Evolutionary conservation across 1,140 invertebrate species (phyloP).

Genomic region (Nymphalis io): DNA sequence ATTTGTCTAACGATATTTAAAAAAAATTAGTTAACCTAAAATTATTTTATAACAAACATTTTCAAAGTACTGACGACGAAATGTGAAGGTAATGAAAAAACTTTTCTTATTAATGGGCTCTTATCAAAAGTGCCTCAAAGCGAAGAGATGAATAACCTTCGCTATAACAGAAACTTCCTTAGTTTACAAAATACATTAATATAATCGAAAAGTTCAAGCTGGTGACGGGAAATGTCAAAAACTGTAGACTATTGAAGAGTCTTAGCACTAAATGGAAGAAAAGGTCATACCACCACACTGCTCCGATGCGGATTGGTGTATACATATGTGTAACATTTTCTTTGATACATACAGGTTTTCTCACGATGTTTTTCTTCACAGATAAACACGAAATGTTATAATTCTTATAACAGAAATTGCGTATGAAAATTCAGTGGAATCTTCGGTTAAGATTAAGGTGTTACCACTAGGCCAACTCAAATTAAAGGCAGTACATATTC

Average conservation of each 20-base stretch:
- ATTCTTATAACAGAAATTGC: no score
- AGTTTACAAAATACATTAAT: conserved; percentile 9
- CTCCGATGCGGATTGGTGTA: no score
- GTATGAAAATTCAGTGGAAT: no score
- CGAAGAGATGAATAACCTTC: conserved; percentile 4
- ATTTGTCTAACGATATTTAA: no score
- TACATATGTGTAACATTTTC: no score
- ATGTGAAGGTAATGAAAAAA: conserved; percentile 11
- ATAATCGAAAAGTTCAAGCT: not conserved
- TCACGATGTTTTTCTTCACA: no score
- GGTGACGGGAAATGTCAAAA: not conserved
- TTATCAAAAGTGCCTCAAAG: conserved; percentile 1
- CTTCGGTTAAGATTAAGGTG: no score
- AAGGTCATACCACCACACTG: no score
- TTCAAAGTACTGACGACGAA: not conserved
- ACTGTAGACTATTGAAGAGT: not conserved
- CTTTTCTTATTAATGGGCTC: conserved; percentile 9
- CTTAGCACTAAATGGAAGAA: not conserved
- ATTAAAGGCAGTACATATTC: no score
- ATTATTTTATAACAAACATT: not conserved
- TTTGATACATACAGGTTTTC: no score
- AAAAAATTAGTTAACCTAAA: not conserved
- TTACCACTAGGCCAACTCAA: no score
- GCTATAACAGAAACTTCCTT: not conserved
- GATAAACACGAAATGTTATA: no score